Evolutionary conservation across 2,113 vertebrate species (phyloP), one percentile per base, ranked within the genome.

Genomic region (Corythornis vintsioides): DNA sequence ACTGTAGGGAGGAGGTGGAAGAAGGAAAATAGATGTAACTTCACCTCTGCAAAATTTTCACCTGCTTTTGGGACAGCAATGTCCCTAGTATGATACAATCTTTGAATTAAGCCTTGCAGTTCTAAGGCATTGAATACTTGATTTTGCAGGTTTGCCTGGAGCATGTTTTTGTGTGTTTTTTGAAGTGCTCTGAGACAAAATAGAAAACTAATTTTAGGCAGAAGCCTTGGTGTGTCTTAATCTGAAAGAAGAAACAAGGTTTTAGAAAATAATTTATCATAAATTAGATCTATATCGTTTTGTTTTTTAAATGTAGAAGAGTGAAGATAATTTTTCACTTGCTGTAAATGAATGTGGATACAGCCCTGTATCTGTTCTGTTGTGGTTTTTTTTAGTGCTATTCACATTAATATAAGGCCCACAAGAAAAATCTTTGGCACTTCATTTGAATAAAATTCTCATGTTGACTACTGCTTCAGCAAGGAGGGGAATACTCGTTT

Each of bases 291-390:
- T 13, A 3, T 64, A 15, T 53, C 22, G 43, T 64, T 76, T 33
- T 83, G 16, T 2, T 0, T 66, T 86, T 86, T 63, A 33, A 60
- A 5, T 19, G 11, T 52, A 12, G 25, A 50, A 35, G 48, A 47
- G 10, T 31, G 42, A 83, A 71, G 67, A 11, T 65, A 13, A 15
- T 48, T 83, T 90, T 81, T 78, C 28, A 19, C 38, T 63, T 38
- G 13, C 15, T 26, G 10, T 6, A 12, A 50, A 45, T 2, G 13
- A 57, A 65, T 0, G 0, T 33, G 19, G 10, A 28, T 53, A 50
- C 22, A 86, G 18, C 79, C 13, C 4, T 4, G 8, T 45, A 10
- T 43, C 18, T 83, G 28, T 24, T 88, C 50, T 79, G 9, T 22
- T 48, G 21, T 50, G 26, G 13, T 1, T 47, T 90, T 90, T 38